These are phyloP conservation scores for Hylia prasina DNA, from an alignment of 2,113 vertebrate species.

Conservation along the genomic window DNA sequence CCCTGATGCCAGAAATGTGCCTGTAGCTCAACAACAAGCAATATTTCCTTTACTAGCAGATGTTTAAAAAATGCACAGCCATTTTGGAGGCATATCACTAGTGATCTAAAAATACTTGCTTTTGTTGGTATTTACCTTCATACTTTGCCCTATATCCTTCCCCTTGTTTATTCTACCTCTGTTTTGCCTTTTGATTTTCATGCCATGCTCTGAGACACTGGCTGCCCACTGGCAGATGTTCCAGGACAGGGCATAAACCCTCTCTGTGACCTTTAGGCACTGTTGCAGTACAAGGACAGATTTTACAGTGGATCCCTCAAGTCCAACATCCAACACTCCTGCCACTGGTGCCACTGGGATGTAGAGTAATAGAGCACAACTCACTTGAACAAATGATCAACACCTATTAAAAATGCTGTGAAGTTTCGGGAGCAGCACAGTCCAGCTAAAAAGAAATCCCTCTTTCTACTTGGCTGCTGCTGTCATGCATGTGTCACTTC, in stretches of 20 bases:
- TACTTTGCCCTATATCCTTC: not conserved
- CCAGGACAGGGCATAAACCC: not conserved
- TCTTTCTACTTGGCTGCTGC: not conserved
- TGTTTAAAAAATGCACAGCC: not conserved
- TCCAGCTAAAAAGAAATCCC: not conserved
- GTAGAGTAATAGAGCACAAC: not conserved
- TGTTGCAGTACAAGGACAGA: not conserved
- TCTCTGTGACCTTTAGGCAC: not conserved
- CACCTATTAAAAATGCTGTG: not conserved
- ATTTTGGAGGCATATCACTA: not conserved
- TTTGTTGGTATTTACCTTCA: not conserved
- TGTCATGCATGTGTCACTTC: not conserved
- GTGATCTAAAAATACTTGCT: not conserved
- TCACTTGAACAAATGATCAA: not conserved
- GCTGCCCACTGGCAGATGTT: not conserved
- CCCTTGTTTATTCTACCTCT: not conserved
- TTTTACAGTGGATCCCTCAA: accelerated
- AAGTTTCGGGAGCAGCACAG: not conserved
- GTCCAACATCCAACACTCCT: not conserved
- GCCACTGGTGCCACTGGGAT: not conserved
- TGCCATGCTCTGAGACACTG: not conserved
- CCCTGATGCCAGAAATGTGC: not conserved
- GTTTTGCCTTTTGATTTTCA: not conserved
- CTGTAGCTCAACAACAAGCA: not conserved
- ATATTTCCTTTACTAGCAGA: not conserved